These are phyloP conservation scores for Sphaerophoria taeniata DNA, from an alignment of 2,888 invertebrate genomes.

Conservation along the genomic window DNA sequence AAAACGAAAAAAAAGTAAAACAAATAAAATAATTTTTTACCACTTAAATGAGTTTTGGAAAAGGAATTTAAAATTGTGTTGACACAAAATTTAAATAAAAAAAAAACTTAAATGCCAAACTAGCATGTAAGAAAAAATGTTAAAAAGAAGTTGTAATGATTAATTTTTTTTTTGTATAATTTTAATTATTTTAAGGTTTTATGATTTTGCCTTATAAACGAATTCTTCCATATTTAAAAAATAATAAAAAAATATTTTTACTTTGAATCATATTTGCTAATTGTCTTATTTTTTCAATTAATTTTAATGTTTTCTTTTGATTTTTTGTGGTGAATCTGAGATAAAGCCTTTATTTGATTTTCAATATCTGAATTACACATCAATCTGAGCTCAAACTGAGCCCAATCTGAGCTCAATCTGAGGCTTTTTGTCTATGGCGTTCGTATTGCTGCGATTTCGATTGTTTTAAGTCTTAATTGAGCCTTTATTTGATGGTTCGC, in stretches of 20 bases:
- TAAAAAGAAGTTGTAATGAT: conserved; percentile 43
- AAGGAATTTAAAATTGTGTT: conserved; percentile 47
- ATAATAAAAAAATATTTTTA: conserved; percentile 51
- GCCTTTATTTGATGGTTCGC: too few relatives aligned
- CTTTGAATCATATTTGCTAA: conserved; percentile 40
- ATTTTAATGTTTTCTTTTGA: conserved; percentile 23
- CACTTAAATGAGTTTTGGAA: conserved; percentile 57
- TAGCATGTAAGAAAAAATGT: conserved; percentile 61
- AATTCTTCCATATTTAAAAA: conserved; percentile 65
- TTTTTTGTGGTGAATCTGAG: background rate
- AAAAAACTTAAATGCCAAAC: conserved; percentile 73
- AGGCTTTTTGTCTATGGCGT: too few relatives aligned
- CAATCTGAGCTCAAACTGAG: too few relatives aligned
- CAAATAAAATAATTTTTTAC: conserved; percentile 58
- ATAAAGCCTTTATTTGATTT: too few relatives aligned
- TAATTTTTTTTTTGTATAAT: conserved; percentile 25
- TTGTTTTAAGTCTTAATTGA: too few relatives aligned
- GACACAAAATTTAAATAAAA: conserved; percentile 50
- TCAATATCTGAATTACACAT: too few relatives aligned
- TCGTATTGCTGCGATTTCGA: too few relatives aligned
- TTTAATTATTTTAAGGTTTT: conserved; percentile 23
- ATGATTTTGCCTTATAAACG: conserved; percentile 58
- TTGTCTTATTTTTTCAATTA: conserved; percentile 31
- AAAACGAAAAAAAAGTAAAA: conserved; percentile 34
- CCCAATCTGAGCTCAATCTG: too few relatives aligned